Evolutionary conservation across 2,113 vertebrate genomes (phyloP).

Genomic region (Oncorhynchus mykiss): DNA sequence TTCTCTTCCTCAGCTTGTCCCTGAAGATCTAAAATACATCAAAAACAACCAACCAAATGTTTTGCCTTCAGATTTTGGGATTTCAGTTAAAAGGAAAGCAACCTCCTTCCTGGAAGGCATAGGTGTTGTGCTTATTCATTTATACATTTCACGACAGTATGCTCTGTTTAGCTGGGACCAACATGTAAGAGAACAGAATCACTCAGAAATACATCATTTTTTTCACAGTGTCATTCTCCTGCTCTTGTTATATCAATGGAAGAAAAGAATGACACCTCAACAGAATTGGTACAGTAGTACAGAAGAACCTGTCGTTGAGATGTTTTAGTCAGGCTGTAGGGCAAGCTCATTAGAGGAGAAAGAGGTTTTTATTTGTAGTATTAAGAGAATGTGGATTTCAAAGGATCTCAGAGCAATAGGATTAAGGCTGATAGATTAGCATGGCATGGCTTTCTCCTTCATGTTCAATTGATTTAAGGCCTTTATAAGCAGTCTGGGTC

Average conservation of each 20-base stretch:
- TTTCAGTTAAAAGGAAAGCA: slow-evolving; percentile 43
- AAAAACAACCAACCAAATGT: too few species aligned
- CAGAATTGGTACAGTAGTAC: slow-evolving; percentile 38
- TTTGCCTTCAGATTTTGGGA: slow-evolving; percentile 11
- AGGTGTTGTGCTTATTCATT: slow-evolving; percentile 21
- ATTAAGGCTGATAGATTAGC: slow-evolving; percentile 75
- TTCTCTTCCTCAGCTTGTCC: slow-evolving; percentile 16
- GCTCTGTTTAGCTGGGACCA: slow-evolving; percentile 27
- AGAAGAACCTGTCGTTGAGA: slow-evolving; percentile 19
- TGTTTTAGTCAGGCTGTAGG: slow-evolving; percentile 50
- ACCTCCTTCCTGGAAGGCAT: slow-evolving; percentile 33
- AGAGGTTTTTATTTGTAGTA: slow-evolving; percentile 61
- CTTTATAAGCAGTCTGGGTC: slow-evolving; percentile 56
- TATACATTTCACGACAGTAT: slow-evolving; percentile 39
- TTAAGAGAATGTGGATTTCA: slow-evolving; percentile 67
- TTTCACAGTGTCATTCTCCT: slow-evolving; percentile 12
- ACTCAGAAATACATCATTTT: slow-evolving; percentile 30
- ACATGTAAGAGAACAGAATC: slow-evolving; percentile 38
- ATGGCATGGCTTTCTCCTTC: slow-evolving; percentile 67
- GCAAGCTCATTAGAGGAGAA: slow-evolving; percentile 66
- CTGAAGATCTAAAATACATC: too few species aligned
- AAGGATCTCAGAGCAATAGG: slow-evolving; percentile 69
- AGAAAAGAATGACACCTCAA: slow-evolving; percentile 46
- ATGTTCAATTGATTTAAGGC: slow-evolving; percentile 73
- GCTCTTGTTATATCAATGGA: slow-evolving; percentile 22